A percentile compares a stretch with the other conserved stretches of the same genome.
phyloP scores from a whole-genome alignment of 2,113 vertebrate species.

The Mormoops blainvillei region DNA sequence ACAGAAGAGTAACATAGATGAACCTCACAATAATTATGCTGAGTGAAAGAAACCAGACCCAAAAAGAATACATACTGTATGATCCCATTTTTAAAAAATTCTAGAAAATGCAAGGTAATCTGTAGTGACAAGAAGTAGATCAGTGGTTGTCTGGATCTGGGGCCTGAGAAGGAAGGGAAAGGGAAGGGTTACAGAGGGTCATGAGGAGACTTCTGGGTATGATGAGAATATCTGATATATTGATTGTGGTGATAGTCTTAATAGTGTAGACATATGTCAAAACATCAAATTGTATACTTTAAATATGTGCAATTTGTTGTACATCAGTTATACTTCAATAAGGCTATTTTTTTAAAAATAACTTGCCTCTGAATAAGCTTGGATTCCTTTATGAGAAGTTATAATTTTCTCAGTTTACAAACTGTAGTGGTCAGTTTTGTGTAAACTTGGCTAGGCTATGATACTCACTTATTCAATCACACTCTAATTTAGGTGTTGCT shows the following conservation, averaged over 20 bases:
- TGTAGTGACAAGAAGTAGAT: not conserved
- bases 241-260: not conserved
- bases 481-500: not conserved
- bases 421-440: not conserved
- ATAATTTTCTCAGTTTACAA: not conserved
- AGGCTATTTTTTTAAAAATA: not conserved
- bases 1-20: not conserved
- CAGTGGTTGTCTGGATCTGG: not conserved
- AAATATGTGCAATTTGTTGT: no score
- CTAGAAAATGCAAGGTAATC: no score
- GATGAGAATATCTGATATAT: not conserved
- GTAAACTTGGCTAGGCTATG: not conserved
- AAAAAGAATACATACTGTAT: no score
- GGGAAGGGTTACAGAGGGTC: not conserved
- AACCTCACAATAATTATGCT: not conserved
- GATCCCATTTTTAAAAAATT: no score
- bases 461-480: not conserved
- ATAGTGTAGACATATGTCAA: not conserved
- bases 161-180: not conserved
- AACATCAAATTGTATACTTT: not conserved
- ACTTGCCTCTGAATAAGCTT: not conserved
- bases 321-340: not conserved
- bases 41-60: not conserved
- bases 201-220: not conserved
- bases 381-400: not conserved